A percentile compares a stretch with the other conserved stretches of the same genome.
Conservation (phyloP, 2,113 vertebrate genomes). For the Halichoeres trimaculatus region DNA sequence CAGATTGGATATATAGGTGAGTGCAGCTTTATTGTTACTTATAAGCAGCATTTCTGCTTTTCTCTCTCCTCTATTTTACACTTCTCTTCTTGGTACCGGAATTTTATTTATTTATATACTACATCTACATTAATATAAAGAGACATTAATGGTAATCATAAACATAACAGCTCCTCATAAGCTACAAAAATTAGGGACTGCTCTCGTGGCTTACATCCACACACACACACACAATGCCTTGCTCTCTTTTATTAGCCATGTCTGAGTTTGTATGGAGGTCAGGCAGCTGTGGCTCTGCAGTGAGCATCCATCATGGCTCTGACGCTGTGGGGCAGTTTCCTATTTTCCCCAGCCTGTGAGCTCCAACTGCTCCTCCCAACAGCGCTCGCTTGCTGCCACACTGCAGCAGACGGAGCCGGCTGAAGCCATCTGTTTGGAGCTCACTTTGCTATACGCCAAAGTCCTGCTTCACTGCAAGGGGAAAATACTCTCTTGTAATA, state of each 20-base stretch:
- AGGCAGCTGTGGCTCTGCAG: conserved; percentile 77
- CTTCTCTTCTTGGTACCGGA: not conserved
- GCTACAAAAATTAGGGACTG: conserved; percentile 4
- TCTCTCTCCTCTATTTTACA: not conserved
- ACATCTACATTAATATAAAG: not conserved
- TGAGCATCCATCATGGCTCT: conserved; percentile 81
- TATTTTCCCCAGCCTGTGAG: conserved; percentile 67
- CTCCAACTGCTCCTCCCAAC: conserved; percentile 67
- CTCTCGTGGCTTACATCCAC: not conserved
- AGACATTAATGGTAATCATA: not conserved
- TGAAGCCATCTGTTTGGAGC: conserved; percentile 77
- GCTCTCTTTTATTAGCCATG: conserved; percentile 55
- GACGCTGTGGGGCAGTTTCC: conserved; percentile 76
- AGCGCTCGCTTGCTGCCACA: conserved; percentile 45
- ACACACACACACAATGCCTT: not conserved
- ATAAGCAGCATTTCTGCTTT: not conserved
- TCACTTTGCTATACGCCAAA: conserved; percentile 26
- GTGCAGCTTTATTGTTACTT: conserved; percentile 19
- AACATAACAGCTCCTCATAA: not conserved
- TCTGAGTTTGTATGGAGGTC: conserved; percentile 78
- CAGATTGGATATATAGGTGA: conserved; percentile 58
- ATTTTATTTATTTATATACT: not conserved
- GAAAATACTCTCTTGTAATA: conserved; percentile 40
- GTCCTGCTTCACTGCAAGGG: conserved; percentile 47
- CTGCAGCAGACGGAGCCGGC: conserved; percentile 67